Evolutionary conservation across 2,888 invertebrate genomes (phyloP), one percentile per base, ranked within the genome.

Genomic region (Melikaiella ostensackeni): DNA sequence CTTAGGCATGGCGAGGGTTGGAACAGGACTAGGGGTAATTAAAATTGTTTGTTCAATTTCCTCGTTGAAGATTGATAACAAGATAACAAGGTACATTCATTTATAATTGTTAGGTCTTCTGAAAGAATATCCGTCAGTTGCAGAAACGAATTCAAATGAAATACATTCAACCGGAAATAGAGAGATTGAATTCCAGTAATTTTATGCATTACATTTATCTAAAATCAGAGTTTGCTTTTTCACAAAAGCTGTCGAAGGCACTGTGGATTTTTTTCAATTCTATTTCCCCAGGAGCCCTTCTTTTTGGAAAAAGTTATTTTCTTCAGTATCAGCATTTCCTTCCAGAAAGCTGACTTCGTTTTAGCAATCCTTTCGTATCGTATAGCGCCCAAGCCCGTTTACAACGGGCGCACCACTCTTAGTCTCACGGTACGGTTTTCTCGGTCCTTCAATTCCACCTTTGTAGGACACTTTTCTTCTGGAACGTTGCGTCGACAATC

Each of bases 401-500:
- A 70, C 50, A 70, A 46, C 70, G n/a, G 11, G 70, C 46, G 46
- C 46, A 30, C 30, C 30, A 70, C 30, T 70, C n/a, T 30, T 70
- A 70, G 70, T 50, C 80, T 80, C 81, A 78, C 79, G 82, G 80
- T 30, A 30, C 30, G 30, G 30, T 2, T 80, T 81, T 80, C 80
- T 78, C 74, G 64, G 74, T 77, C 79, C 80, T 83, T 83, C 81
- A 80, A 83, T 83, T 85, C 80, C 81, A 83, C 84, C 85, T 87
- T 88, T 87, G 84, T 86, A 86, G 86, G 87, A 87, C 86, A 89
- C 88, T 89, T 89, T 88, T 87, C 87, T 90, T 89, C 88, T 88
- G 87, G 88, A 89, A 88, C 89, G 88, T 86, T 88, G 86, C 85
- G 78, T 86, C 88, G 87, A 88, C 89, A 89, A 90, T 90, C 88